Evolutionary conservation across 2,113 vertebrate species (phyloP).

Genomic region (Sorex araneus): DNA sequence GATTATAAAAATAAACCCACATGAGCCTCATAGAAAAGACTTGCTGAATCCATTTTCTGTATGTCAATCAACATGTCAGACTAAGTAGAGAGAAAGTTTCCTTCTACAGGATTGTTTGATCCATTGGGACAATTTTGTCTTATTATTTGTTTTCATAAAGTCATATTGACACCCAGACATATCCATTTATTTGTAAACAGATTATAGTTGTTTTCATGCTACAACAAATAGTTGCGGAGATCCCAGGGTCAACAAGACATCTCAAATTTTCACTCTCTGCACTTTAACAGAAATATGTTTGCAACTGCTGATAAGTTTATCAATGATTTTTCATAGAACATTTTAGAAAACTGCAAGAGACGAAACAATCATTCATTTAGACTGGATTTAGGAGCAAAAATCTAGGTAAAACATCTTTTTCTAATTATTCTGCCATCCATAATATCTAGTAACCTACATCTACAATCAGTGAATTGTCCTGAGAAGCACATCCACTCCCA

Average conservation of each 20-base stretch:
- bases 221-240: too few relatives aligned
- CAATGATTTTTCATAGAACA: background rate
- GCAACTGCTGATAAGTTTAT: background rate
- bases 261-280: background rate
- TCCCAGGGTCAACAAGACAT: too few relatives aligned
- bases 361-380: background rate
- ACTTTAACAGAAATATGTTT: background rate
- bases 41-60: background rate
- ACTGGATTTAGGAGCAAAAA: background rate
- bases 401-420: background rate
- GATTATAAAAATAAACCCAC: background rate
- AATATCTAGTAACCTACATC: background rate
- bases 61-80: background rate
- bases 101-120: background rate
- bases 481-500: background rate
- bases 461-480: accelerated
- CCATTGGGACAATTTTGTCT: background rate
- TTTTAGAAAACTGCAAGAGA: background rate
- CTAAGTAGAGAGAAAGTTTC: background rate
- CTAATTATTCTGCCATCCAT: too few relatives aligned
- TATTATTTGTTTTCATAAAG: background rate
- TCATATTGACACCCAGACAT: background rate
- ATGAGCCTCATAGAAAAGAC: background rate
- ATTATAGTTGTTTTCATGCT: too few relatives aligned
- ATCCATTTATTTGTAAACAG: background rate